Evolutionary conservation across 2,113 vertebrate genomes (phyloP).

Genomic region (Otus sunia): DNA sequence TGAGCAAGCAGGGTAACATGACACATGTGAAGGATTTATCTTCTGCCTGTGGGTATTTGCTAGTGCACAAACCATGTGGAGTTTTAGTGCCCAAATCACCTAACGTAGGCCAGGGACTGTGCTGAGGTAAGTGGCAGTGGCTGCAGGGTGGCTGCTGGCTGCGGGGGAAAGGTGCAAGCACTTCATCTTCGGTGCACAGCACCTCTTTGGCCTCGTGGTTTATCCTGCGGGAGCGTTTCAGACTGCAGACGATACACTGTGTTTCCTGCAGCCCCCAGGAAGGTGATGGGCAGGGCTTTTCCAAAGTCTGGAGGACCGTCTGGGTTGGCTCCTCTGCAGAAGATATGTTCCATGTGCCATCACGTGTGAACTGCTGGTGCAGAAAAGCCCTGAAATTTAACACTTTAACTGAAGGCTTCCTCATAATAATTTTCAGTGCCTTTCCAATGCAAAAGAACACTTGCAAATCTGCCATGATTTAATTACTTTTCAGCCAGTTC

Average conservation of each 20-base stretch:
- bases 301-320: not conserved
- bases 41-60: not conserved
- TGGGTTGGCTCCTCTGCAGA: not conserved
- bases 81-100: not conserved
- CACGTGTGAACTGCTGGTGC: not conserved
- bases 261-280: not conserved
- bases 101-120: not conserved
- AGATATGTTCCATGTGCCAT: fast-evolving
- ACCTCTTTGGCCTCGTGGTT: not conserved
- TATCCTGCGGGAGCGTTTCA: not conserved
- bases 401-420: not conserved
- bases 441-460: not conserved
- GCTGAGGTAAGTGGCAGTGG: not conserved
- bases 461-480: not conserved
- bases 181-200: not conserved
- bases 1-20: not conserved
- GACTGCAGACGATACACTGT: not conserved
- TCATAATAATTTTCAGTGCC: not conserved
- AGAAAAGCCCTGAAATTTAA: not conserved
- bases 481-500: not conserved
- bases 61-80: not conserved
- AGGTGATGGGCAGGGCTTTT: not conserved
- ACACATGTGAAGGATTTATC: not conserved
- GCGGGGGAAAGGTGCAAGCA: not conserved
- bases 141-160: not conserved